Evolutionary conservation across 2,888 invertebrate genomes (phyloP).

Genomic region (Xanthia togata): DNA sequence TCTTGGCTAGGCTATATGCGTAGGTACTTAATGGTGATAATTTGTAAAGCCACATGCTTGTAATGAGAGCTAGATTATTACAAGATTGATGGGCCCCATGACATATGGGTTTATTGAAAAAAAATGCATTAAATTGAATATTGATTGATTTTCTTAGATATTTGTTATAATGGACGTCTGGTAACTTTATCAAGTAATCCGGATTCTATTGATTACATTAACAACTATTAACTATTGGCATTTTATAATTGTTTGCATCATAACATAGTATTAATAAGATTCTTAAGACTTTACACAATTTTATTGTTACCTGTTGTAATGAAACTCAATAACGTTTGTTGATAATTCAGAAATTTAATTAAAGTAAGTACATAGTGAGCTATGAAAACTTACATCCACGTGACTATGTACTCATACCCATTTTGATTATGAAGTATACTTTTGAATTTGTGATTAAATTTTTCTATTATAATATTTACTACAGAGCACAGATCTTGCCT

Average conservation of each 20-base stretch:
- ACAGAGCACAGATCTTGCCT: background rate
- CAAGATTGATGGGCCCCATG: background rate
- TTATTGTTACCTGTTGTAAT: background rate
- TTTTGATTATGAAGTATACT: background rate
- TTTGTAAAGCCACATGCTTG: too few relatives aligned
- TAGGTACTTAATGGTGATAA: too few relatives aligned
- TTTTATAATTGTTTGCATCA: constrained; percentile 6
- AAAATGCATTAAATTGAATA: background rate
- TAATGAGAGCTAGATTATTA: too few relatives aligned
- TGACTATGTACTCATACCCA: background rate
- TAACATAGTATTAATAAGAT: background rate
- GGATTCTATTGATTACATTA: constrained; percentile 7
- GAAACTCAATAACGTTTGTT: background rate
- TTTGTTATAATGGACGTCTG: background rate
- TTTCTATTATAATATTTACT: background rate
- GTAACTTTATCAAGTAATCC: constrained; percentile 4
- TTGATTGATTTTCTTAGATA: background rate
- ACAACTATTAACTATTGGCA: background rate
- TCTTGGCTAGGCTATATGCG: too few relatives aligned
- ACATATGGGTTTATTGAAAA: too few relatives aligned
- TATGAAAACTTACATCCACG: background rate
- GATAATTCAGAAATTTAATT: background rate
- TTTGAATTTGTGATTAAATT: background rate
- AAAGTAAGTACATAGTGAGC: background rate
- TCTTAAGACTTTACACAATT: background rate